Percentiles rank a stretch among this genome's conserved stretches.
Conservation (phyloP, 2,888 invertebrate genomes). For the Caenorhabditis doughertyi region DNA sequence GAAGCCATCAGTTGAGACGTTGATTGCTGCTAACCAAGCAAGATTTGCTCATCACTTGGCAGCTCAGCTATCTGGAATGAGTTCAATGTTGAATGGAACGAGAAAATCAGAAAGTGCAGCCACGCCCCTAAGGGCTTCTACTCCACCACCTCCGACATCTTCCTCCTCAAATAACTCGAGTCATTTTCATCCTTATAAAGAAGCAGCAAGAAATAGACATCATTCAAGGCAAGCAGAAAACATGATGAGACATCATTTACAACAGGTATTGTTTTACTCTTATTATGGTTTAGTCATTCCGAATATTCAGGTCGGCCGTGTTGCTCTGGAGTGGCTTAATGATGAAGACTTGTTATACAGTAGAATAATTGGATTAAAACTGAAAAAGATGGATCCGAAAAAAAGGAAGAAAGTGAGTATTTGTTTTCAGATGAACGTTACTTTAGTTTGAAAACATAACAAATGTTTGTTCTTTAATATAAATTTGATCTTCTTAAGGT, state of each 20-base stretch:
- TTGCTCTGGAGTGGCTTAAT: conserved; percentile 74
- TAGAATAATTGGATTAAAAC: conserved; percentile 75
- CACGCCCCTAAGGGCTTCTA: conserved; percentile 25
- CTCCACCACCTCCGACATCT: conserved; percentile 37
- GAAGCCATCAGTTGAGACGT: conserved; percentile 52
- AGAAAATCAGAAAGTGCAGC: conserved; percentile 51
- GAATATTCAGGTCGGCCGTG: conserved; percentile 54
- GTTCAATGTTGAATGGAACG: conserved; percentile 50
- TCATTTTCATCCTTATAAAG: conserved; percentile 56
- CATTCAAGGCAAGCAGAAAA: conserved; percentile 32
- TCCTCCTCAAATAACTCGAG: neutral
- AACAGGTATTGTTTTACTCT: conserved; percentile 17
- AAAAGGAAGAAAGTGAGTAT: conserved; percentile 75
- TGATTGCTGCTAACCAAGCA: conserved; percentile 63
- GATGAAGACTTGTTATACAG: conserved; percentile 80
- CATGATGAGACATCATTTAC: conserved; percentile 58
- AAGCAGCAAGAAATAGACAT: conserved; percentile 30
- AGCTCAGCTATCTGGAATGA: conserved; percentile 54
- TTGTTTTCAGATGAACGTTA: neutral
- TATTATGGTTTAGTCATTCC: neutral
- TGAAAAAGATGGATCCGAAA: conserved; percentile 76
- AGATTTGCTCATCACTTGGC: conserved; percentile 63
- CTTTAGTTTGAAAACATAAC: neutral
- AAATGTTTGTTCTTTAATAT: too few relatives aligned
- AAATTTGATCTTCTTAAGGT: conserved; percentile 62